Evolutionary conservation across 1,140 invertebrate genomes (phyloP).

Genomic region (Psix sp.): DNA sequence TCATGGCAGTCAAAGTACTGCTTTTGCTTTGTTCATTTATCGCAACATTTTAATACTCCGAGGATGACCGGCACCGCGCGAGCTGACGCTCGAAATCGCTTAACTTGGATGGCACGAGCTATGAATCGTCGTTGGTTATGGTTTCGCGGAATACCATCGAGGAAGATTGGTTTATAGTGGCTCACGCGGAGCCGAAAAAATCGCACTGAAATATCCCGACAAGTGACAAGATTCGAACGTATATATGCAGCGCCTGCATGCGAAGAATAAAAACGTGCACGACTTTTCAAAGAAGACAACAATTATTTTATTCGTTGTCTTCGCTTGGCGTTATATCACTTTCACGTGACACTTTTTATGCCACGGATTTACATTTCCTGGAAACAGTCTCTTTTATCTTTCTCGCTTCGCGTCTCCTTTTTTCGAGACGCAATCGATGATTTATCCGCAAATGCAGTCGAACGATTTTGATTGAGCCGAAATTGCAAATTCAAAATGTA

Average conservation of each 20-base stretch:
- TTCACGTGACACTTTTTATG: constrained; percentile 41
- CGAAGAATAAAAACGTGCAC: constrained; percentile 20
- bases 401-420: neutral
- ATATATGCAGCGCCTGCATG: constrained; percentile 3
- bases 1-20: constrained; percentile 31
- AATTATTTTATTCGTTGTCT: constrained; percentile 46
- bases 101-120: constrained; percentile 47
- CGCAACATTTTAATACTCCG: constrained; percentile 56
- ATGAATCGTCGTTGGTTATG: constrained; percentile 58
- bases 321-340: constrained; percentile 39
- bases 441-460: neutral
- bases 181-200: constrained; percentile 25
- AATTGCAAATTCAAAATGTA: too few relatives aligned
- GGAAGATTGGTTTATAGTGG: constrained; percentile 54
- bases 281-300: constrained; percentile 48
- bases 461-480: too few relatives aligned
- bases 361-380: constrained; percentile 24
- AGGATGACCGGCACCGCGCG: constrained; percentile 49
- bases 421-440: neutral
- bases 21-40: constrained; percentile 47
- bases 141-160: constrained; percentile 56
- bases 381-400: constrained; percentile 11
- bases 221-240: constrained; percentile 45
- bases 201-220: constrained; percentile 21
- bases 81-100: constrained; percentile 48